A percentile compares a stretch with the other conserved stretches of the same genome.
Conservation (phyloP, 2,113 vertebrate species). For the Syngnathoides biaculeatus region DNA sequence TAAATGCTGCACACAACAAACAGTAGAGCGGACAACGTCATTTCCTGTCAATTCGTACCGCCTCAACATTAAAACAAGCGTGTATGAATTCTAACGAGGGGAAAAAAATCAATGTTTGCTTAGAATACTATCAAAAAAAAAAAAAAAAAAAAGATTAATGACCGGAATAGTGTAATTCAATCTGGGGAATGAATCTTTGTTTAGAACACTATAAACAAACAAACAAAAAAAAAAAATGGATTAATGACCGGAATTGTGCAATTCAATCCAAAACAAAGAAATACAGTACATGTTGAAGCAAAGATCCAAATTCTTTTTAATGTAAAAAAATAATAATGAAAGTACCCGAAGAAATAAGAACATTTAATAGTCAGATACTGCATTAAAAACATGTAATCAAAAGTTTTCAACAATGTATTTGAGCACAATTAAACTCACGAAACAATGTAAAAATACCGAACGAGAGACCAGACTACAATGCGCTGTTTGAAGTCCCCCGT, state of each 20-base stretch:
- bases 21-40: background rate
- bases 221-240: no score
- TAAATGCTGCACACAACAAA: conserved; percentile 47
- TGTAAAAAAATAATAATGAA: background rate
- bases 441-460: conserved; percentile 13
- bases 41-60: conserved; percentile 20
- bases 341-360: conserved; percentile 11
- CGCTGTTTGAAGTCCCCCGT: background rate
- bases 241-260: no score
- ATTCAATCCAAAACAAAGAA: background rate
- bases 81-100: background rate
- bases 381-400: conserved; percentile 27
- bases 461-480: background rate
- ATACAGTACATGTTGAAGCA: background rate
- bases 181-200: no score
- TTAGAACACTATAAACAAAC: background rate
- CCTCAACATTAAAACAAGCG: background rate
- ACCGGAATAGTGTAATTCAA: no score
- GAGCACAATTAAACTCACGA: conserved; percentile 6
- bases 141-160: no score
- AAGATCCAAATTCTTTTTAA: background rate
- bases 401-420: background rate
- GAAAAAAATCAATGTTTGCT: no score
- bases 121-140: background rate
- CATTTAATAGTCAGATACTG: conserved; percentile 19